Evolutionary conservation across 2,888 invertebrate genomes (phyloP).

Genomic region (Nomada fabriciana): DNA sequence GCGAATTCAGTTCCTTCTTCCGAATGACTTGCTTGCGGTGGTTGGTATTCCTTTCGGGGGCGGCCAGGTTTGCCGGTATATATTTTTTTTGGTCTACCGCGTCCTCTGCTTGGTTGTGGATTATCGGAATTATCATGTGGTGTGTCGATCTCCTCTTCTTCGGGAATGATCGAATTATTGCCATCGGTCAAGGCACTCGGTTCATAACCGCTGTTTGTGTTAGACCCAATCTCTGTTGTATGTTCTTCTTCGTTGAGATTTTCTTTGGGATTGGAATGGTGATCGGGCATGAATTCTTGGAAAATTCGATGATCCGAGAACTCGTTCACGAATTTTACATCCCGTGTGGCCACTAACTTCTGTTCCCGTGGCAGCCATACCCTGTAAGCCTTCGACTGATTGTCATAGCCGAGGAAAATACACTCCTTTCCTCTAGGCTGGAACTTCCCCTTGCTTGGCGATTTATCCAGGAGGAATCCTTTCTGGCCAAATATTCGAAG

Average conservation of each 20-base stretch:
- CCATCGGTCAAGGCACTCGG: neutral
- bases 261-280: neutral
- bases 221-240: neutral
- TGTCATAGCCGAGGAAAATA: neutral
- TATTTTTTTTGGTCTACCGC: neutral
- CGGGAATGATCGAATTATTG: neutral
- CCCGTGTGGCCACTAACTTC: neutral
- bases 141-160: too few species aligned
- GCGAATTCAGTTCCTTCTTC: neutral
- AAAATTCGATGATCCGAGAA: neutral
- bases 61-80: neutral
- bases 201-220: neutral
- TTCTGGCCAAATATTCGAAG: constrained; percentile 15
- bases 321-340: neutral
- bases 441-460: constrained; percentile 3
- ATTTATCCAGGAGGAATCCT: constrained; percentile 5
- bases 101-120: neutral
- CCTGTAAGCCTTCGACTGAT: neutral
- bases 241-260: neutral
- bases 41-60: neutral
- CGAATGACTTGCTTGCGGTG: neutral
- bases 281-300: neutral
- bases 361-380: neutral
- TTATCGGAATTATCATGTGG: neutral
- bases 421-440: neutral